Evolutionary conservation across 2,797 vertebrate species (phyloP).

Genomic region (Acridotheres tristis): DNA sequence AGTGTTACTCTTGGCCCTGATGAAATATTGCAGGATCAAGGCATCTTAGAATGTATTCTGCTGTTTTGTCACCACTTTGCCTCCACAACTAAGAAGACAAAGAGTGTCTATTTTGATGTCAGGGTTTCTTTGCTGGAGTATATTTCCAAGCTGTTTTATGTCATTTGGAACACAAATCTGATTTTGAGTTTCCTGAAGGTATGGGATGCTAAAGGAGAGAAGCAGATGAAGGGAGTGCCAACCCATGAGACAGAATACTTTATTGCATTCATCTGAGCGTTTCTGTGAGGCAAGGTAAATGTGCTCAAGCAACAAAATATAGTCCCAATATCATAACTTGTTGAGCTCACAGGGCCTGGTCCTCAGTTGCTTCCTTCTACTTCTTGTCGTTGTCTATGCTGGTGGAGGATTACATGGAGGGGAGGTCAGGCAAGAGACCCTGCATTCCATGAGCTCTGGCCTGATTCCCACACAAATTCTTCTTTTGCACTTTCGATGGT

Average conservation of each 20-base stretch:
- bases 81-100: background rate
- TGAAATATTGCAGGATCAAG: background rate
- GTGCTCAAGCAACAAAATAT: background rate
- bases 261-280: background rate
- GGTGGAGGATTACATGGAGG: background rate
- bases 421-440: background rate
- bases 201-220: background rate
- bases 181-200: background rate
- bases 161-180: background rate
- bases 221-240: background rate
- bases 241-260: background rate
- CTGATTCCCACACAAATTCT: background rate
- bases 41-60: background rate
- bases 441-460: background rate
- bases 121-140: background rate
- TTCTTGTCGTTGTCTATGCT: background rate
- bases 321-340: background rate
- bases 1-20: background rate
- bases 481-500: background rate
- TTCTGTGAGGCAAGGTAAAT: background rate
- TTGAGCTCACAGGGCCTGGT: background rate
- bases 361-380: background rate
- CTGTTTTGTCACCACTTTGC: conserved; percentile 12
- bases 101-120: background rate
- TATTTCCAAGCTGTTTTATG: background rate